These are phyloP conservation scores for Aegithalos caudatus DNA, from an alignment of 2,113 vertebrate genomes.

Conservation along the genomic window DNA sequence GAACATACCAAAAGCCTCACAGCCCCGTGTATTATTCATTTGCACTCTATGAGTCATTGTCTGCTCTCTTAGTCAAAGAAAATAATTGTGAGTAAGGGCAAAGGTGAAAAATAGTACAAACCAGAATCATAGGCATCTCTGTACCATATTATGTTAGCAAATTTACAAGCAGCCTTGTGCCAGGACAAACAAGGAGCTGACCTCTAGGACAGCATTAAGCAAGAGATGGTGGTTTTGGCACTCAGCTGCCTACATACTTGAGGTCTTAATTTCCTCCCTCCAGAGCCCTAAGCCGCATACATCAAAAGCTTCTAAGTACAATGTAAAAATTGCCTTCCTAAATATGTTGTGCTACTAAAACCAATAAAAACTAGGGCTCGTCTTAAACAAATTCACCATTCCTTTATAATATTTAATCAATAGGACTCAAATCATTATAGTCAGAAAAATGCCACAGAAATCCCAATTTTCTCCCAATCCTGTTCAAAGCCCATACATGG, in stretches of 20 bases:
- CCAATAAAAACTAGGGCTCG: background rate
- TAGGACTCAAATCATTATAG: background rate
- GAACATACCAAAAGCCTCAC: conserved; percentile 22
- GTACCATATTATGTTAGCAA: conserved; percentile 23
- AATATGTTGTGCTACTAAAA: background rate
- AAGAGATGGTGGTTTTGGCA: background rate
- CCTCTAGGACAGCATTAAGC: background rate
- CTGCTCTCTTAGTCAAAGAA: conserved; percentile 44
- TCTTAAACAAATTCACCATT: background rate
- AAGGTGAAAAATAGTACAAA: conserved; percentile 23
- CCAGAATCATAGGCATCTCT: conserved; percentile 34
- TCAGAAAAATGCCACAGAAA: background rate
- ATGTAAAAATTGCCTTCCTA: background rate
- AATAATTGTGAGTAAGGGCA: conserved; percentile 51
- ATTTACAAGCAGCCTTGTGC: conserved; percentile 33
- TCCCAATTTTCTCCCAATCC: accelerated
- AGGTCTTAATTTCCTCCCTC: conserved; percentile 14
- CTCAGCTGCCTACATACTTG: background rate
- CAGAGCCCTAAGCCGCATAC: background rate
- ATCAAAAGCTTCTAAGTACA: background rate
- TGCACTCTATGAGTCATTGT: conserved; percentile 30
- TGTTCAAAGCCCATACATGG: background rate
- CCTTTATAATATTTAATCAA: background rate
- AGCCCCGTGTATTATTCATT: background rate
- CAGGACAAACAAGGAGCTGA: background rate